Evolutionary conservation across 2,797 vertebrate species (phyloP).

Genomic region (Poecilia wingei): DNA sequence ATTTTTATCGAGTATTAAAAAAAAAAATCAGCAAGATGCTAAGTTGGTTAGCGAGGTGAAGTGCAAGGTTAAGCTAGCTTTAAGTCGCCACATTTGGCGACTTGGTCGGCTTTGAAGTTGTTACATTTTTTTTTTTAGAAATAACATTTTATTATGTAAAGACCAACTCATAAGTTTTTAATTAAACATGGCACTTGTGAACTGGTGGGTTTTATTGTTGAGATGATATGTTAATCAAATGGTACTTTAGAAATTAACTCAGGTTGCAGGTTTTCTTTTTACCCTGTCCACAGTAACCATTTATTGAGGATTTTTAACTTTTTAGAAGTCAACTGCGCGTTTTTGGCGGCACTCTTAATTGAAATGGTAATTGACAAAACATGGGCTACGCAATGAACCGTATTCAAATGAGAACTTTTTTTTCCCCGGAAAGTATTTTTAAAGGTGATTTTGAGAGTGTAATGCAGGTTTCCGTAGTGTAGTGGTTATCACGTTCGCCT

Average conservation of each 20-base stretch:
- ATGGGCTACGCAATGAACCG: too few species aligned
- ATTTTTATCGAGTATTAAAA: background rate
- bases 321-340: too few species aligned
- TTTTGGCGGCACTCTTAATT: too few species aligned
- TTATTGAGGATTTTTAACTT: too few species aligned
- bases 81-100: background rate
- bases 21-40: background rate
- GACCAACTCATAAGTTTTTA: background rate
- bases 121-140: background rate
- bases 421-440: too few species aligned
- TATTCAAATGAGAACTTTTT: too few species aligned
- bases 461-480: conserved; percentile 12
- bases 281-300: too few species aligned
- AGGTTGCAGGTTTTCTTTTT: background rate
- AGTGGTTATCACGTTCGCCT: conserved; percentile 28
- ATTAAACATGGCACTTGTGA: background rate
- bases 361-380: too few species aligned
- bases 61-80: background rate
- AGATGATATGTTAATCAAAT: background rate
- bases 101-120: background rate
- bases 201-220: background rate
- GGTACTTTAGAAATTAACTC: background rate
- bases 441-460: accelerated
- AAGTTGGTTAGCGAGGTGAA: background rate
- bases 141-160: background rate